Evolutionary conservation across 2,113 vertebrate species (phyloP), one percentile per base, ranked within the genome.

Genomic region (Hucho hucho): DNA sequence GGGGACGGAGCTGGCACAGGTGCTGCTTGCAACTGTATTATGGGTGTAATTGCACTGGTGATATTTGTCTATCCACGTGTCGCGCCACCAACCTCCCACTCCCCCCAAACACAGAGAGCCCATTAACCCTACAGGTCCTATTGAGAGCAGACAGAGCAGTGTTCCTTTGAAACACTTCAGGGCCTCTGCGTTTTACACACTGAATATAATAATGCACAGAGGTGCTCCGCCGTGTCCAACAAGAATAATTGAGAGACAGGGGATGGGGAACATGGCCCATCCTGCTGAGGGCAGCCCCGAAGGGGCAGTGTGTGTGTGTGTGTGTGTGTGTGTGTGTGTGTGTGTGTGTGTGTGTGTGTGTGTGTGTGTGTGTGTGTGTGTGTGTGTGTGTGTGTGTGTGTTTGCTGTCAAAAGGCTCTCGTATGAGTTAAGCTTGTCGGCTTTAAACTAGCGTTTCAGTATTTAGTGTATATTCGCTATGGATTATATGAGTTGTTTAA

Each of bases 81-180:
- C 85, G 83, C 81, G 77, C 88, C 86, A 88, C 88, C 87, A 86
- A 79, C 82, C 79, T 0, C 83, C 81, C 74, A 53, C 75, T 32
- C 67, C 76, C 75, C 22, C 12, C 28, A 65, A 69, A 37, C 64
- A 74, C 76, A 70, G 81, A 75, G 77, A 90, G 82, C 81, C 91
- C 89, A 92, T 93, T 93, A 93, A 93, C 92, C 87, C 89, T 91
- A 93, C 92, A 93, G 92, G 92, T 93, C 87, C 88, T 93, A 89
- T 85, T 86, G 88, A 92, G 85, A 84, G 85, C 72, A 69, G 86
- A 86, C 90, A 91, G 85, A 85, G 85, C 72, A 69, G 86, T 86
- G 91, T 87, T 91, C 88, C 89, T 92, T 88, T 91, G 84, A 92
- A 92, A 90, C 86, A 84, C 89, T 87, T 88, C 82, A 70, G 87